These are phyloP conservation scores for Uromys caudimaculatus DNA, from an alignment of 2,797 vertebrate species.

Conservation along the genomic window DNA sequence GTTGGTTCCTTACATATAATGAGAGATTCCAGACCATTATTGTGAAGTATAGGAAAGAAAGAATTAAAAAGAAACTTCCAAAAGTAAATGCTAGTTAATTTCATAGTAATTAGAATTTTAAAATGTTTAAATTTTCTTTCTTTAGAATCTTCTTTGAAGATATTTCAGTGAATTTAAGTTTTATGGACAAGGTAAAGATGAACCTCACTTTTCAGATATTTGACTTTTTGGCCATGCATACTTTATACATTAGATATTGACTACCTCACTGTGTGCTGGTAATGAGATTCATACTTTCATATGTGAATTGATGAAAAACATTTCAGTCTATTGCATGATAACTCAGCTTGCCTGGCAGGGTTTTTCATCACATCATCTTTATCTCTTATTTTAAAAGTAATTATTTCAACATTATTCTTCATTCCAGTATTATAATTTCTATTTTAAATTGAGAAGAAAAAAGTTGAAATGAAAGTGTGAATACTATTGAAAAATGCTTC, in stretches of 20 bases:
- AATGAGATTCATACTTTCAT: slow-evolving; percentile 60
- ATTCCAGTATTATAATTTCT: slow-evolving; percentile 18
- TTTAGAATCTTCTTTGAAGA: neutral
- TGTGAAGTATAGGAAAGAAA: neutral
- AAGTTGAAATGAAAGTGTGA: neutral
- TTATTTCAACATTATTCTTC: slow-evolving; percentile 60
- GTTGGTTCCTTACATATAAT: neutral
- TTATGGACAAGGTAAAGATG: slow-evolving; percentile 27
- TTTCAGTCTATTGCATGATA: slow-evolving; percentile 34
- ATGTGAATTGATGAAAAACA: slow-evolving; percentile 44
- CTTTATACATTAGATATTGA: slow-evolving; percentile 48
- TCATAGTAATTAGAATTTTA: slow-evolving; percentile 31
- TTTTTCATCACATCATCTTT: slow-evolving; percentile 36
- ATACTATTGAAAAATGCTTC: slow-evolving; percentile 19
- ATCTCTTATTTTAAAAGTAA: slow-evolving; percentile 43
- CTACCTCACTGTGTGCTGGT: neutral
- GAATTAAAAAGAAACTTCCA: neutral
- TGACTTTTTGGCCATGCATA: slow-evolving; percentile 12
- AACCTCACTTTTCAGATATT: slow-evolving; percentile 41
- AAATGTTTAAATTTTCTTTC: slow-evolving; percentile 25
- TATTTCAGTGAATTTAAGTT: slow-evolving; percentile 55
- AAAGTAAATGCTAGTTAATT: slow-evolving; percentile 27
- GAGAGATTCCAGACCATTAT: neutral
- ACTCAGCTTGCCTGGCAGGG: neutral
- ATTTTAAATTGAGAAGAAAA: slow-evolving; percentile 52